phyloP scores from a whole-genome alignment of 2,797 vertebrate genomes.

The Nasua narica region DNA sequence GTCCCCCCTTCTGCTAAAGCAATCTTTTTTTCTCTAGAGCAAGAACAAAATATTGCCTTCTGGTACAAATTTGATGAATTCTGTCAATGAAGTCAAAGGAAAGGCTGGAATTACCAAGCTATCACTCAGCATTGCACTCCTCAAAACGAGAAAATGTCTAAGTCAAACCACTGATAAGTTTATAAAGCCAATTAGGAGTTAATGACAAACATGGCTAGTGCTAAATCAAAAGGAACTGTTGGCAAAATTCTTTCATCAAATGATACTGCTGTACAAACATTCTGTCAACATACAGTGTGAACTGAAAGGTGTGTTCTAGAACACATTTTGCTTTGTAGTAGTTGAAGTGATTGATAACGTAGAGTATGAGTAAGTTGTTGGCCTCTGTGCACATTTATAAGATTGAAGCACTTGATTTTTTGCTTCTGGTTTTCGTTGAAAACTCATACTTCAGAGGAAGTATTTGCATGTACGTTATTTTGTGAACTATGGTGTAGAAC shows the following conservation, averaged over 20 bases:
- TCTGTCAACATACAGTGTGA: background rate
- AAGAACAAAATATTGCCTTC: background rate
- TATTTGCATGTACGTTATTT: background rate
- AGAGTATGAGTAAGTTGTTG: background rate
- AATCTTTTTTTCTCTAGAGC: background rate
- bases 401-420: background rate
- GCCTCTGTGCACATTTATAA: background rate
- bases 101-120: background rate
- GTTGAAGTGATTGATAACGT: background rate
- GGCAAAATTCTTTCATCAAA: background rate
- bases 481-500: background rate
- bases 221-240: conserved; percentile 9
- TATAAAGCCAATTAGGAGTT: background rate
- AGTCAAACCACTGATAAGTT: background rate
- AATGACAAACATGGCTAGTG: background rate
- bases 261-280: background rate
- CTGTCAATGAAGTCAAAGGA: background rate
- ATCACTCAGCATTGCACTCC: background rate
- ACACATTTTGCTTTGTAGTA: background rate
- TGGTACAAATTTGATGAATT: background rate
- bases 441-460: background rate
- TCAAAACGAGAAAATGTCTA: background rate
- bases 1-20: background rate
- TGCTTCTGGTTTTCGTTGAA: background rate
- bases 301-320: background rate